Evolutionary conservation across 2,113 vertebrate species (phyloP), one percentile per base, ranked within the genome.

Genomic region (Tylochromis polylepis): DNA sequence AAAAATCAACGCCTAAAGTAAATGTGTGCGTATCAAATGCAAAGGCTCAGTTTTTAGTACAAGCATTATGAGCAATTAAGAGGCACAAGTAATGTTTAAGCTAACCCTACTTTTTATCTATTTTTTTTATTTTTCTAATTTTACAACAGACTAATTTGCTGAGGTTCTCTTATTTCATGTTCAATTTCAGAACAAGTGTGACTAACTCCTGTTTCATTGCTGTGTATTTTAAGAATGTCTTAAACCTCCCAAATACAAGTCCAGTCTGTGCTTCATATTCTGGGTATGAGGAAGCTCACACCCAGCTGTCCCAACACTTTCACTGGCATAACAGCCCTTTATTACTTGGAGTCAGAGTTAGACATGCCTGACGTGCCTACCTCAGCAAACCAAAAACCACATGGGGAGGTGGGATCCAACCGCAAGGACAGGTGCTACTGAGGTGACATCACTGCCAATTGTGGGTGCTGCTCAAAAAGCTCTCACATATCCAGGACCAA

Each of bases 251-350:
- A 58, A 87, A 53, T 46, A 67, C 20, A 79, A 43, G 80, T 51
- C 15, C 20, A 80, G 36, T 12, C 27, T 20, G 36, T 67, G 8
- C 67, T 80, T 83, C 56, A 41, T 67, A 41, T 72, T 62, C 78
- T 75, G 85, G 27, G 62, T 81, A 46, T 70, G 38, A 36, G 60
- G 75, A 79, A 56, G 62, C 67, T 51, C 84, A 60, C 88, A 70
- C 81, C 83, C 95, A 96, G 95, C 95, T 96, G 95, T 93, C 86
- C 85, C 86, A 91, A 89, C 95, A 95, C 93, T 95, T 93, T 95
- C 93, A 82, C n/a, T 93, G 89, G 81, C n/a, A 87, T 65, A 84
- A 82, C 85, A 93, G 91, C 53, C 87, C 78, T 82, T 36, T 75
- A 82, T 89, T 89, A 78, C 84, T 88, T 67, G 67, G 85, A 91